phyloP scores from a whole-genome alignment of 2,113 vertebrate genomes.

The Oryzias javanicus region DNA sequence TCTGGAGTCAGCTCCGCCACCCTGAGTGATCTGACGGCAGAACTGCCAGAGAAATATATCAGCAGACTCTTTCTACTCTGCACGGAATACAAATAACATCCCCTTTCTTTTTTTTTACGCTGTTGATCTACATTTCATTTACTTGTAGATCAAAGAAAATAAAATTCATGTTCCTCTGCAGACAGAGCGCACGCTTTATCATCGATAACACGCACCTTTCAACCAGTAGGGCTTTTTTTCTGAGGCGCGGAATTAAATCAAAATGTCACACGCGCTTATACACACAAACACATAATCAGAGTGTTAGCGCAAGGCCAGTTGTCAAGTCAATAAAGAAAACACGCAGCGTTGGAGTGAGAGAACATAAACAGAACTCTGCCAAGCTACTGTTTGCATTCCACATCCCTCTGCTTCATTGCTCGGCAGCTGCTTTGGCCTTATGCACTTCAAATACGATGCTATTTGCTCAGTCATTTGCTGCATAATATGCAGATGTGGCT shows the following conservation, averaged over 20 bases:
- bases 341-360: conserved; percentile 35
- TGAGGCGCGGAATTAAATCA: conserved; percentile 48
- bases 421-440: conserved; percentile 27
- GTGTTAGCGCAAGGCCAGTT: conserved; percentile 49
- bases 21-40: conserved; percentile 18
- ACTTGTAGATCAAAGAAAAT: conserved; percentile 49
- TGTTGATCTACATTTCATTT: conserved; percentile 45
- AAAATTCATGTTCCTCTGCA: conserved; percentile 45
- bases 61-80: conserved; percentile 20
- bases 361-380: conserved; percentile 59
- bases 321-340: conserved; percentile 66
- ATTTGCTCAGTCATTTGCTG: conserved; percentile 26
- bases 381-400: conserved; percentile 70
- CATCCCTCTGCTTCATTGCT: conserved; percentile 32
- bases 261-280: conserved; percentile 29
- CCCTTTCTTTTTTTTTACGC: neutral
- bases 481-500: conserved; percentile 8
- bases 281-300: conserved; percentile 2
- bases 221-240: conserved; percentile 51
- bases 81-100: conserved; percentile 8
- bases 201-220: conserved; percentile 52
- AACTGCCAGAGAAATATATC: conserved; percentile 26
- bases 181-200: conserved; percentile 57
- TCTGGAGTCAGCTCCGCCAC: conserved; percentile 31
- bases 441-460: conserved; percentile 22